Base-by-base conservation (phyloP, 2,888 invertebrate genomes). In the Laspeyria flexula region DNA sequence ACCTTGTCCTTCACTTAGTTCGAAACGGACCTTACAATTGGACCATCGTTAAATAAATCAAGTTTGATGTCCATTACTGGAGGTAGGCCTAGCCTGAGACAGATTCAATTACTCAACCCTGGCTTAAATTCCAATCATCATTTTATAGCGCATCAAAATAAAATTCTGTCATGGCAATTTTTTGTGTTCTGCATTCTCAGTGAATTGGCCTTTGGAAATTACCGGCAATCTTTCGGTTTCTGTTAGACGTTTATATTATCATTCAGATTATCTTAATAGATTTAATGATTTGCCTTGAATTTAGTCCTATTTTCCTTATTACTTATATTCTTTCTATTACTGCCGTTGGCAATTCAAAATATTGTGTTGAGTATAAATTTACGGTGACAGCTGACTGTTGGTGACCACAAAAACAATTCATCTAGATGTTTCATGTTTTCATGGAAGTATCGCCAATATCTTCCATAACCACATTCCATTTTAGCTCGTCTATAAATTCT, bases 81-180 rank as follows among this genome's bases (percentile, higher is more conserved):
- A 49, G 33, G 21, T 23, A 40, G 27, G 37, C 37, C 16, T 42
- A 47, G 43, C 40, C 40, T 4, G 34, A 25, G 35, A 45, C 25
- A 31, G 21, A 16, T 12, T 7, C 46, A 33, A 39, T 52, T 31
- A 25, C 18, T 46, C 64, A 59, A 37, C 51, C 48, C 25, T 63
- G 62, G 43, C 39, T 45, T 60, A 48, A 59, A 46, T 52, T 29
- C 7, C 35, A 47, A 43, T 50, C 27, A 33, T 27, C 30, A 41
- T 56, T 48, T 30, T 12, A 29, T n/a, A 23, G 29, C 4, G 27
- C 4, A 12, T 35, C 5, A 12, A 37, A 12, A 25, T 34, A 11
- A 27, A 27, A 43, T 16, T 35, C 9, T 11, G 16, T 18, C 27
- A 21, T 11, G 31, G 1, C 10, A n/a, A 30, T 11, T 5, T 15